Percentiles rank a stretch among this genome's conserved stretches.
These are phyloP conservation scores for Hippoglossus hippoglossus DNA, from an alignment of 2,797 vertebrate species.

Conservation along the genomic window DNA sequence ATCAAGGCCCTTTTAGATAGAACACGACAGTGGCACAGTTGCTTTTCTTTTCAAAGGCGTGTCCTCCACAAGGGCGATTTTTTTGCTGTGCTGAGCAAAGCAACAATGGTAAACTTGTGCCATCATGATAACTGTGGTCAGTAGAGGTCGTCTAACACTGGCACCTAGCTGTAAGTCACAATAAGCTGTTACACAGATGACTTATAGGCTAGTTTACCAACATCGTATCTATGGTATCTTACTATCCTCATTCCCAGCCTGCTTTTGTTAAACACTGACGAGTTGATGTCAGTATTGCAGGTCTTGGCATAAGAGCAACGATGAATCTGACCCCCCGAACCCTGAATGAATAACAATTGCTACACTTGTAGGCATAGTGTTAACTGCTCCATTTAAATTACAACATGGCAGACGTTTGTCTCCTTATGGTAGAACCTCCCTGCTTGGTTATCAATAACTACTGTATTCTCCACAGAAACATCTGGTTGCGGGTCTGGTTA, in stretches of 20 bases:
- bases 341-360: not conserved
- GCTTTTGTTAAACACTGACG: not conserved
- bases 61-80: no score
- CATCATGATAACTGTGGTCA: not conserved
- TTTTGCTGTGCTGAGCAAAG: not conserved
- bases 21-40: no score
- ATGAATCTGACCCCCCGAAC: constrained; percentile 1
- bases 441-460: not conserved
- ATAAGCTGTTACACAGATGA: not conserved
- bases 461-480: constrained; percentile 12
- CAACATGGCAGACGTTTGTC: not conserved
- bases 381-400: not conserved
- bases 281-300: not conserved
- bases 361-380: not conserved
- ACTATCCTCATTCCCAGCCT: not conserved
- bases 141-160: not conserved
- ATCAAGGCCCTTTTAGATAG: no score
- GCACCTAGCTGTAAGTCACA: not conserved
- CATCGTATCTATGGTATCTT: not conserved
- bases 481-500: constrained; percentile 7
- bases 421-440: not conserved
- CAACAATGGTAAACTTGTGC: no score
- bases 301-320: not conserved
- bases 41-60: no score
- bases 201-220: not conserved